Evolutionary conservation across 1,140 invertebrate genomes (phyloP).

Genomic region (Bombus fervidus): DNA sequence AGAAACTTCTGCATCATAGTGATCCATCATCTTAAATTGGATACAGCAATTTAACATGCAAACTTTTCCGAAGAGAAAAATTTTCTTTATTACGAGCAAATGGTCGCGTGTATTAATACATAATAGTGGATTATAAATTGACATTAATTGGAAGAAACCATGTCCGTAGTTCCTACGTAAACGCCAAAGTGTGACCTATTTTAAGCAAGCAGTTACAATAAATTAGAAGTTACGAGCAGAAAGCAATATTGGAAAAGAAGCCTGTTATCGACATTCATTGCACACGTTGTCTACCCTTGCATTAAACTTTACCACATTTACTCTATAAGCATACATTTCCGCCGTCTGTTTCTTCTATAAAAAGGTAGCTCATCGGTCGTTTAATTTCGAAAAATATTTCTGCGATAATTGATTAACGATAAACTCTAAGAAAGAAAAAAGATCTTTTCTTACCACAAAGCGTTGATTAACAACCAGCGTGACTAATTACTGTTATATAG

Average conservation of each 20-base stretch:
- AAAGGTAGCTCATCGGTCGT: too few relatives aligned
- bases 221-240: neutral
- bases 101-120: neutral
- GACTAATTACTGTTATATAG: neutral
- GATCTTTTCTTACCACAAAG: neutral
- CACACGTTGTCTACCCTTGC: neutral
- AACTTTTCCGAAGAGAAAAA: neutral
- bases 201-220: neutral
- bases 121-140: neutral
- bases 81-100: neutral
- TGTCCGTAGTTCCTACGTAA: neutral
- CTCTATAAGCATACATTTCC: neutral
- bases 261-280: neutral
- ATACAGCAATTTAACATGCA: neutral
- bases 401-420: neutral
- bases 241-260: slow-evolving; percentile 4
- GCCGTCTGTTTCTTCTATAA: neutral
- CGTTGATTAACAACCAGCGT: neutral
- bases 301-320: too few relatives aligned
- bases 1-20: neutral
- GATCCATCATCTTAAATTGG: neutral
- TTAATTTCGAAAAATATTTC: too few relatives aligned
- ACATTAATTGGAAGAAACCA: neutral
- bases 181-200: neutral
- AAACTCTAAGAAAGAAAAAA: neutral